Evolutionary conservation across 1,140 invertebrate genomes (phyloP).

Genomic region (Rhynchophorus ferrugineus): DNA sequence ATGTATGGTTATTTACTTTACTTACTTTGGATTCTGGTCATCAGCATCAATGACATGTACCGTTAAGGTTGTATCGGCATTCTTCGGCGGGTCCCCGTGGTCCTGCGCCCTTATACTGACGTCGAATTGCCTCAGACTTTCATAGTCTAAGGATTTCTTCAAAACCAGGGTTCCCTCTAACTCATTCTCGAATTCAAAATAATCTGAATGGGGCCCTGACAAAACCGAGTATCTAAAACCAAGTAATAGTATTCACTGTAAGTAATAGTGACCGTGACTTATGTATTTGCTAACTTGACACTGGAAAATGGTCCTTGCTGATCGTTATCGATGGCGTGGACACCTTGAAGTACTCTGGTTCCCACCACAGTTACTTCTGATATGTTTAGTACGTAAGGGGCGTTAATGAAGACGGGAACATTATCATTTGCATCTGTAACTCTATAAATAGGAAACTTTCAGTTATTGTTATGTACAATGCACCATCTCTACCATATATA

Average conservation of each 20-base stretch:
- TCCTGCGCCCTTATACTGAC: conserved; percentile 75
- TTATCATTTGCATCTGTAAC: conserved; percentile 93
- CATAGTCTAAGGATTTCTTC: conserved; percentile 75
- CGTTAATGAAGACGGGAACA: conserved; percentile 72
- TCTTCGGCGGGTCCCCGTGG: conserved; percentile 71
- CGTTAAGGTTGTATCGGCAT: conserved; percentile 63
- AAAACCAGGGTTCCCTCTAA: conserved; percentile 80
- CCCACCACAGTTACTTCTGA: conserved; percentile 81
- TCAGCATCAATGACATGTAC: conserved; percentile 84
- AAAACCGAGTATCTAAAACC: conserved; percentile 59
- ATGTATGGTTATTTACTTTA: too few species aligned
- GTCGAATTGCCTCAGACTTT: conserved; percentile 72
- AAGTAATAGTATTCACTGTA: too few species aligned
- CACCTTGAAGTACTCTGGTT: conserved; percentile 67
- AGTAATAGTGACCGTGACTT: too few species aligned
- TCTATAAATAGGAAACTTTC: conserved; percentile 37
- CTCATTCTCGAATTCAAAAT: conserved; percentile 74
- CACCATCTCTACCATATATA: too few species aligned
- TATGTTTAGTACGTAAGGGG: conserved; percentile 74
- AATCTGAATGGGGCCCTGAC: conserved; percentile 69
- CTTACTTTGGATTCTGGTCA: conserved; percentile 74
- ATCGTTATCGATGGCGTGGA: conserved; percentile 74
- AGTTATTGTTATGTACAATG: too few species aligned
- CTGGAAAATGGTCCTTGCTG: conserved; percentile 84
- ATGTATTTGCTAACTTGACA: conserved; percentile 52